Evolutionary conservation across 2,888 invertebrate species (phyloP).

Genomic region (Colletes collaris): DNA sequence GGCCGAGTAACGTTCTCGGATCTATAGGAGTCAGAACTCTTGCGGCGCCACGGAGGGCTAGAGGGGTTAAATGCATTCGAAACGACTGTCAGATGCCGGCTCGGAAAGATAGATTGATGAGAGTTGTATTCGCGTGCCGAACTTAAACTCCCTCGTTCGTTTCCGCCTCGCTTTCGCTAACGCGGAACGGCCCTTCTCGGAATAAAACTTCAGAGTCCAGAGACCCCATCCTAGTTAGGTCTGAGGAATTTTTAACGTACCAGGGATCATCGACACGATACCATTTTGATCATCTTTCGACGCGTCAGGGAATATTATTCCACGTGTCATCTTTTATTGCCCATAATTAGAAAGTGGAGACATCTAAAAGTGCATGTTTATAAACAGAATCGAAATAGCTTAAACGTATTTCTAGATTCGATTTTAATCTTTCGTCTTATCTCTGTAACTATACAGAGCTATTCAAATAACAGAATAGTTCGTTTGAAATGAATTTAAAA

Average conservation of each 20-base stretch:
- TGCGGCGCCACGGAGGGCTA: slow-evolving; percentile 39
- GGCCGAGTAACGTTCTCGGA: slow-evolving; percentile 61
- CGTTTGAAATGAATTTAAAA: too few species aligned
- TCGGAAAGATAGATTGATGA: slow-evolving; percentile 80
- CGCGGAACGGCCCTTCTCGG: slow-evolving; percentile 69
- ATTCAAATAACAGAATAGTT: too few species aligned
- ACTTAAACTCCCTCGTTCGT: slow-evolving; percentile 70
- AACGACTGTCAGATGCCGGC: slow-evolving; percentile 79
- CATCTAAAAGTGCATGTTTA: too few species aligned
- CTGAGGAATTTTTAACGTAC: slow-evolving; percentile 3
- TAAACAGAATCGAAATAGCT: too few species aligned
- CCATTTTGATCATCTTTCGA: not conserved
- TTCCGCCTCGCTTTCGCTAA: slow-evolving; percentile 64
- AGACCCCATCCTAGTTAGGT: not conserved
- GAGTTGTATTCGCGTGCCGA: slow-evolving; percentile 77
- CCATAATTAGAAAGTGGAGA: too few species aligned
- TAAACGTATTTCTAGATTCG: too few species aligned
- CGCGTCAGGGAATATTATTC: too few species aligned
- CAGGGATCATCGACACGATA: slow-evolving; percentile 2
- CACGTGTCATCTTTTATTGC: too few species aligned
- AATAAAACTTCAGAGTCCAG: slow-evolving; percentile 74
- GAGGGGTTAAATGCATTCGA: slow-evolving; percentile 77
- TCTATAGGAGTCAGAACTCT: slow-evolving; percentile 44
- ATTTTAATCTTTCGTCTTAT: too few species aligned
- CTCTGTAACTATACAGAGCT: too few species aligned